These are phyloP conservation scores for Fabriciana adippe DNA, from an alignment of 2,888 invertebrate genomes.

Conservation along the genomic window DNA sequence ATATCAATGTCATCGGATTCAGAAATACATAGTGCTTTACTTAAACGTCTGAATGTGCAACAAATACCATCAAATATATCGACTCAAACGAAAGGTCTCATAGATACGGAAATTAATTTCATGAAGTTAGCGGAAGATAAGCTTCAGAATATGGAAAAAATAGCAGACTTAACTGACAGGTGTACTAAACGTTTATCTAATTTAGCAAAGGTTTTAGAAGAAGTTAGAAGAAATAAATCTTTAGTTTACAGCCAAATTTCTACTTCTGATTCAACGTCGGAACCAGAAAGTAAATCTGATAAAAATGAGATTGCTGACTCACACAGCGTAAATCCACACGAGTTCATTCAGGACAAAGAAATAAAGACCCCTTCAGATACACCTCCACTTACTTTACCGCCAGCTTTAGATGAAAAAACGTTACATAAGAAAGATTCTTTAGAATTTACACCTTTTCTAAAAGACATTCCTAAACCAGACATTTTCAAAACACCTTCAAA, in stretches of 20 bases:
- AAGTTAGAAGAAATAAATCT: slow-evolving; percentile 75
- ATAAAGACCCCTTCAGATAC: slow-evolving; percentile 26
- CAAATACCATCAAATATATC: slow-evolving; percentile 52
- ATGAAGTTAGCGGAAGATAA: slow-evolving; percentile 71
- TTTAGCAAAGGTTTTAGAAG: slow-evolving; percentile 73
- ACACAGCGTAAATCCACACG: slow-evolving; percentile 24
- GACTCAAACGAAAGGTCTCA: slow-evolving; percentile 62
- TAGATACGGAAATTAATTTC: slow-evolving; percentile 60
- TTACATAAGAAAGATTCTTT: slow-evolving; percentile 35
- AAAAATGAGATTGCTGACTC: slow-evolving; percentile 44
- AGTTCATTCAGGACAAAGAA: slow-evolving; percentile 18
- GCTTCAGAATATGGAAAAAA: slow-evolving; percentile 77
- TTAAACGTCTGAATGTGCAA: slow-evolving; percentile 27
- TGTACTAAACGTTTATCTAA: slow-evolving; percentile 74
- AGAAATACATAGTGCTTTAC: slow-evolving; percentile 38
- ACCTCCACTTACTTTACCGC: slow-evolving; percentile 12
- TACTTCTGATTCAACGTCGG: slow-evolving; percentile 63
- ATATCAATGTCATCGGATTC: slow-evolving; percentile 50
- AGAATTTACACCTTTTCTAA: slow-evolving; percentile 56
- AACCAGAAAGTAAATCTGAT: slow-evolving; percentile 59
- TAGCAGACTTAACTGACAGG: slow-evolving; percentile 74
- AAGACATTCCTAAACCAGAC: slow-evolving; percentile 64
- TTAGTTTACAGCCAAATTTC: slow-evolving; percentile 68
- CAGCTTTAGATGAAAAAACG: slow-evolving; percentile 32
- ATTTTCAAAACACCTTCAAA: slow-evolving; percentile 43